phyloP scores from a whole-genome alignment of 1,140 invertebrate genomes.

The Mactra quadrangularis region DNA sequence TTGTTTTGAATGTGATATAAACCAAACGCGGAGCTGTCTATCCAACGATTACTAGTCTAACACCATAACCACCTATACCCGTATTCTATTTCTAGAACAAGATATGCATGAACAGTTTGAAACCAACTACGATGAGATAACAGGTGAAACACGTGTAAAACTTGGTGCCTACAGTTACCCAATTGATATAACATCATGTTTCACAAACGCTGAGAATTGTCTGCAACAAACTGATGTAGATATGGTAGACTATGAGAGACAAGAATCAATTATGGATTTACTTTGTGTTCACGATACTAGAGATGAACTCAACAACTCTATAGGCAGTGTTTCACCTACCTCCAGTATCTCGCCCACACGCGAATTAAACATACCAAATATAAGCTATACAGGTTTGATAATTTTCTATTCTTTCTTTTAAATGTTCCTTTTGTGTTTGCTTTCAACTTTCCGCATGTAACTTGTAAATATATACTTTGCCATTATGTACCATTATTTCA shows the following conservation, averaged over 20 bases:
- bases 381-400: not conserved
- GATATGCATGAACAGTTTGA: not conserved
- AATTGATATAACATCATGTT: not conserved
- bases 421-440: not conserved
- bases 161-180: not conserved
- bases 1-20: no score
- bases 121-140: not conserved
- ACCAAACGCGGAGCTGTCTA: no score
- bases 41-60: no score
- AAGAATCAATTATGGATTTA: not conserved
- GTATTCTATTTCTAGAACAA: no score
- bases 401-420: not conserved
- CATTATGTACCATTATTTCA: no score
- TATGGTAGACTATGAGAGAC: not conserved
- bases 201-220: not conserved
- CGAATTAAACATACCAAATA: not conserved
- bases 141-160: conserved; percentile 27
- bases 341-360: not conserved
- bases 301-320: not conserved
- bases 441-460: no score
- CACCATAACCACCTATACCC: no score
- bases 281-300: not conserved
- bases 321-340: not conserved
- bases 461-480: no score
- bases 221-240: not conserved